Percentiles rank a stretch among this genome's conserved stretches.
These are phyloP conservation scores for Euglossa dilemma DNA, from an alignment of 1,140 invertebrate genomes.

Conservation along the genomic window DNA sequence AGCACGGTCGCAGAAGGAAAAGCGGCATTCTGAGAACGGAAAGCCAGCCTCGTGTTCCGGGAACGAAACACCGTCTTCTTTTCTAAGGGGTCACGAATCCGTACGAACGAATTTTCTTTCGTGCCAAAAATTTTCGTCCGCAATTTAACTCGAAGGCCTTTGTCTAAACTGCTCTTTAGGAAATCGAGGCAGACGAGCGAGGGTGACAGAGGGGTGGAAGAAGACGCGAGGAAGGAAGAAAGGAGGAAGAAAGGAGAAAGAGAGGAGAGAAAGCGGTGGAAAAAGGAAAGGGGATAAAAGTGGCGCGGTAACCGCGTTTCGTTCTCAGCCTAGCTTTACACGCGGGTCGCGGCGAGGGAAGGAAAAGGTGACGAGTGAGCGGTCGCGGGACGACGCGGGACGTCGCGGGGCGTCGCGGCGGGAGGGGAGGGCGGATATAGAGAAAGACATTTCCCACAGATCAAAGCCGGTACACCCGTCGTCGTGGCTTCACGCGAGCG, in stretches of 20 bases:
- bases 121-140: background rate
- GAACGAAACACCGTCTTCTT: background rate
- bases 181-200: constrained; percentile 26
- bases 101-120: background rate
- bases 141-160: too few species aligned
- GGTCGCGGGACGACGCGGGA: background rate
- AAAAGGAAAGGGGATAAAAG: constrained; percentile 45
- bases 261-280: constrained; percentile 4
- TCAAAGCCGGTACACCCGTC: constrained; percentile 51
- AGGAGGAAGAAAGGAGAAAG: constrained; percentile 14
- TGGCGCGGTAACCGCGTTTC: constrained; percentile 28
- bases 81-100: background rate
- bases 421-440: constrained; percentile 6
- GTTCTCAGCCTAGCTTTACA: constrained; percentile 63
- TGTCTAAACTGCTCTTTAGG: background rate
- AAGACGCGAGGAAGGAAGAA: constrained; percentile 8
- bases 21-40: background rate
- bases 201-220: background rate
- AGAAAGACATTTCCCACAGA: constrained; percentile 73
- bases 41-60: too few species aligned
- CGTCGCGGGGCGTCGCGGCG: background rate
- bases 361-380: constrained; percentile 47
- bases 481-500: constrained; percentile 7
- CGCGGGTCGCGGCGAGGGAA: constrained; percentile 5
- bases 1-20: too few species aligned